Base-by-base conservation (phyloP, 1,140 invertebrate genomes). In the Galendromus occidentalis region DNA sequence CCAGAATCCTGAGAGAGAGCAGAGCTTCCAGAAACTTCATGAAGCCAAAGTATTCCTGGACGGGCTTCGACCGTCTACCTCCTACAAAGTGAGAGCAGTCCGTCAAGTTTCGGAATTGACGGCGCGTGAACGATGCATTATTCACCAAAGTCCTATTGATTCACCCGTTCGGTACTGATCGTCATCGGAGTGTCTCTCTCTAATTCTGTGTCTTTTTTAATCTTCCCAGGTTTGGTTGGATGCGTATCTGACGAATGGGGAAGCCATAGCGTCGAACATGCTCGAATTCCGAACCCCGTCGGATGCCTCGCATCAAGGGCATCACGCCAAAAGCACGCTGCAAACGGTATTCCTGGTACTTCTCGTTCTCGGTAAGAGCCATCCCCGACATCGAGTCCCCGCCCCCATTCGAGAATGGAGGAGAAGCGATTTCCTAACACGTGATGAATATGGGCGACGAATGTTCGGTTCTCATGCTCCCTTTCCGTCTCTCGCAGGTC, bases 161-260 rank as follows among this genome's bases (percentile, higher is more conserved):
- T n/a, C n/a, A n/a, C n/a, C n/a, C n/a, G n/a, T n/a, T n/a, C n/a
- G n/a, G n/a, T n/a, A n/a, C n/a, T n/a, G n/a, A n/a, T n/a, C n/a
- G n/a, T n/a, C n/a, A n/a, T n/a, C n/a, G n/a, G n/a, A n/a, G n/a
- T n/a, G n/a, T n/a, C n/a, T n/a, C n/a, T n/a, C n/a, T n/a, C n/a
- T n/a, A n/a, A n/a, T n/a, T n/a, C n/a, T n/a, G n/a, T n/a, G n/a
- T 65, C 30, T 67, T n/a, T 44, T 44, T 68, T n/a, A 14, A 67
- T 29, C 45, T 14, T 64, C 51, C 69, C 67, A 30, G 67, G 44
- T 90, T 25, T 91, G 86, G 87, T 75, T 90, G 63, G 87, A 90
- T 72, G 82, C 88, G 42, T 91, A 88, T 73, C 74, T 91, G 22
- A 89, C 86, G 1, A 91, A 91, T 73, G 88, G 88, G 14, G 85